Conservation (phyloP, 2,797 vertebrate genomes). For the Steatocranus sp. region DNA sequence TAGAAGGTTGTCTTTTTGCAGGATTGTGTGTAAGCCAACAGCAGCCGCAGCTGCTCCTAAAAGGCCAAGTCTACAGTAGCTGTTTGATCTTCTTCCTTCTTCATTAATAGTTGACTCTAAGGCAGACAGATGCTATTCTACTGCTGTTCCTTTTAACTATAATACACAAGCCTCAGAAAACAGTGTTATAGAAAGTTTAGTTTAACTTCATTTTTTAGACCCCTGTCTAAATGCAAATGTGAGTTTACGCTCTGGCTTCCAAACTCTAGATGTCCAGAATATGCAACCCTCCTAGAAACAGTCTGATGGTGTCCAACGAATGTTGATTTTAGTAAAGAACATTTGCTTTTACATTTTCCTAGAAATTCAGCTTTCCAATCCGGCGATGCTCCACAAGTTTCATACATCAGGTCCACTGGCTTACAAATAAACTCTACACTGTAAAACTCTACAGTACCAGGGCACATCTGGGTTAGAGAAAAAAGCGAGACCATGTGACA, state of each 20-base stretch:
- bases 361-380: not conserved
- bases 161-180: not conserved
- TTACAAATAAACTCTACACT: not conserved
- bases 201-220: not conserved
- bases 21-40: not conserved
- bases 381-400: not conserved
- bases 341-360: not conserved
- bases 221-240: constrained; percentile 54
- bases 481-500: not conserved
- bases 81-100: not conserved
- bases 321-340: not conserved
- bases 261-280: not conserved
- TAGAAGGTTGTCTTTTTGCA: not conserved
- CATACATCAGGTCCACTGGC: not conserved
- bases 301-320: not conserved
- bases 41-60: not conserved
- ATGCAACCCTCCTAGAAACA: not conserved
- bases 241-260: not conserved
- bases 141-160: not conserved
- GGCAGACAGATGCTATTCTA: not conserved
- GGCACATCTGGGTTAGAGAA: not conserved
- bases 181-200: not conserved
- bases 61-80: not conserved
- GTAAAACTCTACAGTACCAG: not conserved
- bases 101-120: not conserved